phyloP scores from a whole-genome alignment of 2,888 invertebrate genomes.

The Apotomis betuletana region DNA sequence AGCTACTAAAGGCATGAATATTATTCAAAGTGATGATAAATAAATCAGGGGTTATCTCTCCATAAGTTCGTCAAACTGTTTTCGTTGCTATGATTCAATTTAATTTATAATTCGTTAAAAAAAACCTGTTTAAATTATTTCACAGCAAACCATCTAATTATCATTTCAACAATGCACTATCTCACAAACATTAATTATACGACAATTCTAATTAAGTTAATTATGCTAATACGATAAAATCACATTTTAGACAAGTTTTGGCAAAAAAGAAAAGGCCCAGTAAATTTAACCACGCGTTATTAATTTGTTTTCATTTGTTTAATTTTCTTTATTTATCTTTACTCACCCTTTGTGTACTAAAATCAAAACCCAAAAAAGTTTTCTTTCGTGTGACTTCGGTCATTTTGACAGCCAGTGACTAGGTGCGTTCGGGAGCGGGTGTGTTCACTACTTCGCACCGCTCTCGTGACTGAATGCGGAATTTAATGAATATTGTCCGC shows the following conservation, averaged over 20 bases:
- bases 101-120: not conserved
- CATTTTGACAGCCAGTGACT: slow-evolving; percentile 75
- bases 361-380: slow-evolving; percentile 92
- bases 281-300: not conserved
- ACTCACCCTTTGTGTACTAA: slow-evolving; percentile 93
- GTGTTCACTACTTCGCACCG: slow-evolving; percentile 45
- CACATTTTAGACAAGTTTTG: not conserved
- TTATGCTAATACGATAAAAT: slow-evolving; percentile 12
- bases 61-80: slow-evolving; percentile 32
- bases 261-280: not conserved
- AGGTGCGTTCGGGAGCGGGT: slow-evolving; percentile 50
- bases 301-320: not conserved
- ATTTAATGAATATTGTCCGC: slow-evolving; percentile 47
- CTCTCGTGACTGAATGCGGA: slow-evolving; percentile 65
- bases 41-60: slow-evolving; percentile 32
- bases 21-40: slow-evolving; percentile 3
- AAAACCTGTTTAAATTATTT: not conserved
- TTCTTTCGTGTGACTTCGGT: slow-evolving; percentile 67
- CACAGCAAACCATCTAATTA: slow-evolving; percentile 17
- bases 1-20: not conserved
- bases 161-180: slow-evolving; percentile 21
- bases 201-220: slow-evolving; percentile 27
- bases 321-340: slow-evolving; percentile 11
- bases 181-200: slow-evolving; percentile 21
- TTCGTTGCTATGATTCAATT: slow-evolving; percentile 19